phyloP scores from a whole-genome alignment of 2,797 vertebrate genomes.

The Furcifer pardalis region DNA sequence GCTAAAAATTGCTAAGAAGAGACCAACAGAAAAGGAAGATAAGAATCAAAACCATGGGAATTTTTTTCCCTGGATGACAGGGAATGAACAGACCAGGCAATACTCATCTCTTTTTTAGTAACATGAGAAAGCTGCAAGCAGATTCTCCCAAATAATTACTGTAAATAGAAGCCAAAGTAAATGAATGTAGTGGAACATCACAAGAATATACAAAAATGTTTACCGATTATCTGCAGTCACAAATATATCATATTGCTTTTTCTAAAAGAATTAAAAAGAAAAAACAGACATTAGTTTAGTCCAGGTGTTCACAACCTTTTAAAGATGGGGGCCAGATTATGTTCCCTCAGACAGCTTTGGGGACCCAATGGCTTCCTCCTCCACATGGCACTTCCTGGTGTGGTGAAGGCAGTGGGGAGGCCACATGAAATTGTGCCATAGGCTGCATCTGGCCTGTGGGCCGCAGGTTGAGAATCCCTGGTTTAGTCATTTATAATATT shows the following conservation, averaged over 20 bases:
- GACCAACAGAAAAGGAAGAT: background rate
- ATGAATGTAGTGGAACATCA: background rate
- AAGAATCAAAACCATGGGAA: background rate
- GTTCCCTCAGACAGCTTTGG: too few species aligned
- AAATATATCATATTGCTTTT: conserved; percentile 69
- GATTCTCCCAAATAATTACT: background rate
- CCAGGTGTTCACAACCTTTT: too few species aligned
- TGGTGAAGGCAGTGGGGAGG: too few species aligned
- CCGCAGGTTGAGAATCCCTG: too few species aligned
- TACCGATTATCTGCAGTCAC: conserved; percentile 75
- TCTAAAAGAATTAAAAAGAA: conserved; percentile 63
- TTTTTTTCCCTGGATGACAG: background rate
- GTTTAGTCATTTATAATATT: too few species aligned
- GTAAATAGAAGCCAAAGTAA: background rate
- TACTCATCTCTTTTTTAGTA: conserved; percentile 9
- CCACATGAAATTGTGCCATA: too few species aligned
- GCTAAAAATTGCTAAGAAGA: background rate
- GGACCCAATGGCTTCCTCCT: too few species aligned
- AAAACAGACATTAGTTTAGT: background rate
- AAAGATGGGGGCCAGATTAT: too few species aligned
- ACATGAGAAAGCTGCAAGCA: background rate
- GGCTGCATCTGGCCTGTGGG: too few species aligned
- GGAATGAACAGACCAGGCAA: background rate
- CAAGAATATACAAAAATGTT: conserved; percentile 17
- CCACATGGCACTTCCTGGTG: too few species aligned